Evolutionary conservation across 2,888 invertebrate species (phyloP).

Genomic region (Sarcophaga rosellei): DNA sequence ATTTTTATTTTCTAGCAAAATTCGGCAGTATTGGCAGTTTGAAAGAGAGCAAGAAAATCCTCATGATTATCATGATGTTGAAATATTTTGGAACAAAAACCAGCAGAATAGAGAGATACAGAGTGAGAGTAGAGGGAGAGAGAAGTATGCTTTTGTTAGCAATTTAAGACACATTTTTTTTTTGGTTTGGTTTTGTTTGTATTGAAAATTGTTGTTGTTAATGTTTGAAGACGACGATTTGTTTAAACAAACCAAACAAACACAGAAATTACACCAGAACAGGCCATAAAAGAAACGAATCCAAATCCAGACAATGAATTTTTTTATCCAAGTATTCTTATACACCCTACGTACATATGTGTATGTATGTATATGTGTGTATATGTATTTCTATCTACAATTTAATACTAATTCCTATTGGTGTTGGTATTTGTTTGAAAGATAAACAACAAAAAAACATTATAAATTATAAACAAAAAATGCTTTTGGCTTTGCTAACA

Average conservation of each 20-base stretch:
- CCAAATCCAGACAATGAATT: too few relatives aligned
- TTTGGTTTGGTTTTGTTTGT: background rate
- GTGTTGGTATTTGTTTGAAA: background rate
- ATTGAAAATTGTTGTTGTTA: slow-evolving; percentile 5
- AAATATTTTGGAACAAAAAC: background rate
- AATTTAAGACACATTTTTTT: background rate
- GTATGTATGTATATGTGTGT: too few relatives aligned
- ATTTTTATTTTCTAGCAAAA: background rate
- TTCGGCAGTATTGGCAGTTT: background rate
- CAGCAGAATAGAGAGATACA: background rate
- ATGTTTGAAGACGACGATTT: slow-evolving; percentile 20
- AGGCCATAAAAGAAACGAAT: too few relatives aligned
- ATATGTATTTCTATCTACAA: too few relatives aligned
- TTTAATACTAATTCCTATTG: too few relatives aligned
- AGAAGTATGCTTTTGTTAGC: background rate
- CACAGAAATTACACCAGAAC: too few relatives aligned
- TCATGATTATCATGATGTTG: background rate
- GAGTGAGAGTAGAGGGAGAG: background rate
- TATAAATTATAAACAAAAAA: background rate
- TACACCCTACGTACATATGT: too few relatives aligned
- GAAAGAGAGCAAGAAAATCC: background rate
- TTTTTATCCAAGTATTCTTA: too few relatives aligned
- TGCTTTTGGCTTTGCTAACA: background rate
- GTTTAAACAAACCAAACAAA: background rate
- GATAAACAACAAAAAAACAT: background rate